A percentile compares a stretch with the other conserved stretches of the same genome.
Conservation (phyloP, 2,888 invertebrate species). For the Chrysomela aeneicollis region DNA sequence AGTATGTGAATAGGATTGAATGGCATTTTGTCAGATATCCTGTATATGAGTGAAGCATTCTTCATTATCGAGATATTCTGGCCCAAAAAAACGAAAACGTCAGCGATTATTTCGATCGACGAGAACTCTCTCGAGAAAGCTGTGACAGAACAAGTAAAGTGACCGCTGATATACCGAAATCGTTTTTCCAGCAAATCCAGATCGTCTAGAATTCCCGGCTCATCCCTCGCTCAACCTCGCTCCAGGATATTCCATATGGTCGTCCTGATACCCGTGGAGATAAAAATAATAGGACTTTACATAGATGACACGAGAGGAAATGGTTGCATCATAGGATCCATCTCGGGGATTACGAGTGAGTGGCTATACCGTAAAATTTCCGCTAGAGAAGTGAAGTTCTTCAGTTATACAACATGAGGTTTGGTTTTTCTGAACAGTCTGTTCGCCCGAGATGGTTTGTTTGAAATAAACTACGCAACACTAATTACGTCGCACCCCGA, state of each 20-base stretch:
- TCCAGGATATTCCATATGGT: not conserved
- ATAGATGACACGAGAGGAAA: not conserved
- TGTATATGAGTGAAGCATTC: no score
- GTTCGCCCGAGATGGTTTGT: no score
- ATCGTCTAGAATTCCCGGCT: not conserved
- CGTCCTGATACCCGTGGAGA: not conserved
- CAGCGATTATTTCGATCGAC: no score
- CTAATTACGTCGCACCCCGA: no score
- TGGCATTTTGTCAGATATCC: no score
- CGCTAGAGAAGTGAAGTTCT: not conserved
- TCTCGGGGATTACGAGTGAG: not conserved
- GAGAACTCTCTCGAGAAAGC: no score
- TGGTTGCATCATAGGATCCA: not conserved
- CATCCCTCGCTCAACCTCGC: not conserved
- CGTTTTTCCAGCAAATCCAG: not conserved
- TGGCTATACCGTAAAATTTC: not conserved
- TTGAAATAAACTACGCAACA: no score
- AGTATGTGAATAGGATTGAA: no score
- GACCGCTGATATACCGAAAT: not conserved
- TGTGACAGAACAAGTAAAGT: not conserved
- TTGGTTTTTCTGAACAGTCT: no score
- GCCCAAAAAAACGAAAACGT: no score
- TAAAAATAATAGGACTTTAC: not conserved
- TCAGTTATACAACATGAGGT: not conserved
- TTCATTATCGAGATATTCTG: no score